These are phyloP conservation scores for Cromileptes altivelis DNA, from an alignment of 2,113 vertebrate genomes.

Conservation along the genomic window DNA sequence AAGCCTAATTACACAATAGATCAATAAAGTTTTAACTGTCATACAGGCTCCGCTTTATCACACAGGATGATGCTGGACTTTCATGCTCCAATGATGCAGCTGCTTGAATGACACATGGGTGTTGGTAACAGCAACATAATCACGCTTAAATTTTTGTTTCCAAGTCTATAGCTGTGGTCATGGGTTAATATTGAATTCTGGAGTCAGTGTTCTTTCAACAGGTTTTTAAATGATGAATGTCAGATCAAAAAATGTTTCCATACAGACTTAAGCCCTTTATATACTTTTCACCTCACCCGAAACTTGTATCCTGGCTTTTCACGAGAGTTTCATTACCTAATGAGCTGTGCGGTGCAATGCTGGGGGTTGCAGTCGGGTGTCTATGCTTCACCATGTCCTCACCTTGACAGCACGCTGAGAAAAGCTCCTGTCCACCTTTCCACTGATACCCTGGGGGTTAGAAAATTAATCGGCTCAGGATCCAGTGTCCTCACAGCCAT, in stretches of 20 bases:
- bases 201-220: background rate
- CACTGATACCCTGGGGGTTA: constrained; percentile 67
- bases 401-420: constrained; percentile 66
- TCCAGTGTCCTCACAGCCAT: constrained; percentile 63
- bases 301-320: constrained; percentile 24
- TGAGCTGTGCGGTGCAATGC: constrained; percentile 40
- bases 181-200: background rate
- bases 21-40: background rate
- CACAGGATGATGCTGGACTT: background rate
- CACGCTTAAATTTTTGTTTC: background rate
- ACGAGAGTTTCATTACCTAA: constrained; percentile 72
- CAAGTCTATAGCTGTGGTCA: background rate
- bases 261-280: background rate
- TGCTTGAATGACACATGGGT: background rate
- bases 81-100: background rate
- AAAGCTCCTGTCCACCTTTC: constrained; percentile 69
- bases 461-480: constrained; percentile 75
- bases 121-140: constrained; percentile 14
- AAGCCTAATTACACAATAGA: background rate
- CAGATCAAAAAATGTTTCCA: background rate
- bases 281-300: background rate
- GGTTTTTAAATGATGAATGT: constrained; percentile 7
- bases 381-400: constrained; percentile 63
- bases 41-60: background rate
- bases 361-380: constrained; percentile 57